Evolutionary conservation across 2,113 vertebrate genomes (phyloP), one percentile per base, ranked within the genome.

Genomic region (Ia io): DNA sequence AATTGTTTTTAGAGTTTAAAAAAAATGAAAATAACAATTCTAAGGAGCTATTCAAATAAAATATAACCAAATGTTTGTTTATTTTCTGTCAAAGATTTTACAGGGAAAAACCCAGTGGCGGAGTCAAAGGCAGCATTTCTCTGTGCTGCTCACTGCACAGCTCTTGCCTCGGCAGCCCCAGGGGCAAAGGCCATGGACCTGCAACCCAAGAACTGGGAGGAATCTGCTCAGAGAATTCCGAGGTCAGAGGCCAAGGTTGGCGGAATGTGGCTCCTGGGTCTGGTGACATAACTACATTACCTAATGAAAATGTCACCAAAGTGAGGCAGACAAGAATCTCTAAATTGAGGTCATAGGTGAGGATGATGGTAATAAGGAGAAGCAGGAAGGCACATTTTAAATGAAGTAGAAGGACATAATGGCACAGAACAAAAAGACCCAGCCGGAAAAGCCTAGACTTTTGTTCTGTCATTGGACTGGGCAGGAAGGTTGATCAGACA

Each of bases 291-390:
- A 56, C 32, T 11, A 20, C 9, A 32, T 85, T 78, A 84, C 11
- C 76, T 71, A 42, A 90, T 84, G 51, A 87, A 93, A 87, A 93
- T 40, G 76, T 88, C 63, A 56, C 14, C 23, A 11, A 56, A 56
- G n/a, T n/a, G 59, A 32, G 23, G 78, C 44, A 25, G 42, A 69
- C 37, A 28, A 17, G 77, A 63, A 10, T 13, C 40, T 42, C 9
- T 0, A 63, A 1, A 9, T 6, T 1, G 59, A 93, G 80, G 93
- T 61, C 35, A 0, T 28, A 11, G 9, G n/a, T 10, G n/a, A 80
- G 49, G 51, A 11, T 7, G 51, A 67, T 2, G 30, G 80, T 25
- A 23, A 87, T 8, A 44, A 77, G 30, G 25, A 90, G 61, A 37
- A 87, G 13, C 22, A 44, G 63, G 37, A 88, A 88, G 37, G 18